A percentile compares a stretch with the other conserved stretches of the same genome.
These are phyloP conservation scores for Garrulus glandarius DNA, from an alignment of 2,797 vertebrate genomes.

Conservation along the genomic window DNA sequence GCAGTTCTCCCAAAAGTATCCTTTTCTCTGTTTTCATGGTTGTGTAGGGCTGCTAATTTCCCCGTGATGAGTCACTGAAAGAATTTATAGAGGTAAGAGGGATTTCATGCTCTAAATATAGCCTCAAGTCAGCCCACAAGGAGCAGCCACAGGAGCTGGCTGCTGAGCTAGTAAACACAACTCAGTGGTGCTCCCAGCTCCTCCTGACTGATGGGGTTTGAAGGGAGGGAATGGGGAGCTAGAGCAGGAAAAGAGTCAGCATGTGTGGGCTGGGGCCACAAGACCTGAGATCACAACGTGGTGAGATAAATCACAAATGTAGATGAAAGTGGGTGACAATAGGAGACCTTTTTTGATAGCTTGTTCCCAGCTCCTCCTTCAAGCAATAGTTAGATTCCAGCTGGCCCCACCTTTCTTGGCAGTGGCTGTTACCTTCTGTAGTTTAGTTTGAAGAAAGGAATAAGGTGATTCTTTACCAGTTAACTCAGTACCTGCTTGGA, in stretches of 20 bases:
- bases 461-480: background rate
- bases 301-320: background rate
- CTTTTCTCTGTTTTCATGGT: background rate
- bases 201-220: background rate
- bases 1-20: background rate
- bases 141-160: background rate
- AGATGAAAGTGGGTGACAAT: background rate
- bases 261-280: background rate
- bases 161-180: conserved; percentile 15
- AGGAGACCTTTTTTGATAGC: background rate
- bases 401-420: background rate
- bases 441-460: background rate
- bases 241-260: background rate
- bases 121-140: background rate
- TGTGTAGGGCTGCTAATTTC: conserved; percentile 12
- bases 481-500: background rate
- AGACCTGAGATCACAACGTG: background rate
- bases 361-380: background rate
- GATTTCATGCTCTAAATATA: conserved; percentile 36
- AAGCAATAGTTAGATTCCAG: background rate
- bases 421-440: background rate
- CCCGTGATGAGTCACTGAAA: background rate
- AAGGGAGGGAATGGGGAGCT: background rate
- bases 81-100: conserved; percentile 4
- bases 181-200: background rate